Evolutionary conservation across 2,888 invertebrate species (phyloP).

Genomic region (Meteorus cinctellus): DNA sequence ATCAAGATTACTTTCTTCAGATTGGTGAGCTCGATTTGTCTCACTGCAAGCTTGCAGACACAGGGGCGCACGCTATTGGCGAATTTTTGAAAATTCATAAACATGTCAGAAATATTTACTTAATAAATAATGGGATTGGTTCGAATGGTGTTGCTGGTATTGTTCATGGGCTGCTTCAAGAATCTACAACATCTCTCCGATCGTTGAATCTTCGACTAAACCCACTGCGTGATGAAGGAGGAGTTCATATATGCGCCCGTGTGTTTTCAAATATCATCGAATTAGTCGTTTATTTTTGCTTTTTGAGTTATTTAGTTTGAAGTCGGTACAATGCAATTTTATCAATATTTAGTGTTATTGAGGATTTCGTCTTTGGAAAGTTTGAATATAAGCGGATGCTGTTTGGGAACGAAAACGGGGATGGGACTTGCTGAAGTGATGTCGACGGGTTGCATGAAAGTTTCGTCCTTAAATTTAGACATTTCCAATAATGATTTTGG

Average conservation of each 20-base stretch:
- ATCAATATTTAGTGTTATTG: slow-evolving; percentile 57
- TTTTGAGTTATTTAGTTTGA: background rate
- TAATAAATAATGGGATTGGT: slow-evolving; percentile 77
- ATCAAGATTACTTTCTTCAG: slow-evolving; percentile 48
- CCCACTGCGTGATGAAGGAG: slow-evolving; percentile 77
- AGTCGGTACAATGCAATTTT: slow-evolving; percentile 13
- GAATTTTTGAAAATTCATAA: slow-evolving; percentile 68
- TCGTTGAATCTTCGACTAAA: slow-evolving; percentile 78
- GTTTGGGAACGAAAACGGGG: slow-evolving; percentile 58
- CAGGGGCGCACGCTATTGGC: slow-evolving; percentile 79
- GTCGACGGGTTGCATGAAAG: slow-evolving; percentile 55
- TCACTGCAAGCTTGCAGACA: slow-evolving; percentile 79
- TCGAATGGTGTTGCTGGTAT: slow-evolving; percentile 76
- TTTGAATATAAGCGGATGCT: slow-evolving; percentile 65
- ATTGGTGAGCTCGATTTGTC: slow-evolving; percentile 79
- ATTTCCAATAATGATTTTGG: slow-evolving; percentile 66
- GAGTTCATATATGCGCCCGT: slow-evolving; percentile 63
- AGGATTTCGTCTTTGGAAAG: slow-evolving; percentile 57
- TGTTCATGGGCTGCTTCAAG: slow-evolving; percentile 75
- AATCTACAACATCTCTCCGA: slow-evolving; percentile 70
- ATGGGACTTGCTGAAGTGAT: slow-evolving; percentile 60
- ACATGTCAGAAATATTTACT: slow-evolving; percentile 73
- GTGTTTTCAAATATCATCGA: slow-evolving; percentile 41
- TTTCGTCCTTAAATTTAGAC: slow-evolving; percentile 55
- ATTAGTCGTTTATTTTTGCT: background rate